Percentiles rank a stretch among this genome's conserved stretches.
Conservation (phyloP, 1,140 invertebrate species). For the Lycorma delicatula region DNA sequence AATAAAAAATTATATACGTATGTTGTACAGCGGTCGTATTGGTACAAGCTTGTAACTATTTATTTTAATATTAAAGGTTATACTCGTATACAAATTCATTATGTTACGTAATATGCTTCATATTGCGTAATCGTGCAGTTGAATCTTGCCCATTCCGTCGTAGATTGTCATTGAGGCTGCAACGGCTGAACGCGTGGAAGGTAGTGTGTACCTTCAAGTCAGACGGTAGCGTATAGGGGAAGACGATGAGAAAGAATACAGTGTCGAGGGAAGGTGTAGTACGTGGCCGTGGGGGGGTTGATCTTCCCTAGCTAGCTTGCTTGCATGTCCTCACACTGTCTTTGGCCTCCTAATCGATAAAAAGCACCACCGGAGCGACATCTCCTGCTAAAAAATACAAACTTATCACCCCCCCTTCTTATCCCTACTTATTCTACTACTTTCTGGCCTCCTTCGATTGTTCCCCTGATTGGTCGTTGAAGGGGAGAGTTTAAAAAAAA, state of each 20-base stretch:
- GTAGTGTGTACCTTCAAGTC: no score
- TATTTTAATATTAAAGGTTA: no score
- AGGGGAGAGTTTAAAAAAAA: background rate
- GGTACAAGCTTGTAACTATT: no score
- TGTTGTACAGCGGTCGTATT: no score
- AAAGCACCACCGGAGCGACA: background rate
- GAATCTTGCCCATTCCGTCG: no score
- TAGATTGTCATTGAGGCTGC: no score
- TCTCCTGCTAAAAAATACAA: constrained; percentile 6
- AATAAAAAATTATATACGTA: no score
- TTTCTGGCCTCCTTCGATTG: background rate
- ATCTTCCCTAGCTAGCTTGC: background rate
- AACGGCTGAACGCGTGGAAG: no score
- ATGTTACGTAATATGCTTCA: no score
- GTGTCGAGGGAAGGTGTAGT: background rate
- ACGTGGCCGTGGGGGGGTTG: background rate
- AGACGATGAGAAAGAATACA: background rate
- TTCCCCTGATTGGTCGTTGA: background rate
- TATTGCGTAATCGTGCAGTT: no score
- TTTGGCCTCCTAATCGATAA: background rate
- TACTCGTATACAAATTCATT: no score
- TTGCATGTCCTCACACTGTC: constrained; percentile 1
- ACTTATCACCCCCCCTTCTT: background rate
- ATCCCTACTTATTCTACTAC: background rate
- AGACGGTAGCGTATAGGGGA: background rate